Base-by-base conservation (phyloP, 2,113 vertebrate genomes). In the Sapayoa aenigma region DNA sequence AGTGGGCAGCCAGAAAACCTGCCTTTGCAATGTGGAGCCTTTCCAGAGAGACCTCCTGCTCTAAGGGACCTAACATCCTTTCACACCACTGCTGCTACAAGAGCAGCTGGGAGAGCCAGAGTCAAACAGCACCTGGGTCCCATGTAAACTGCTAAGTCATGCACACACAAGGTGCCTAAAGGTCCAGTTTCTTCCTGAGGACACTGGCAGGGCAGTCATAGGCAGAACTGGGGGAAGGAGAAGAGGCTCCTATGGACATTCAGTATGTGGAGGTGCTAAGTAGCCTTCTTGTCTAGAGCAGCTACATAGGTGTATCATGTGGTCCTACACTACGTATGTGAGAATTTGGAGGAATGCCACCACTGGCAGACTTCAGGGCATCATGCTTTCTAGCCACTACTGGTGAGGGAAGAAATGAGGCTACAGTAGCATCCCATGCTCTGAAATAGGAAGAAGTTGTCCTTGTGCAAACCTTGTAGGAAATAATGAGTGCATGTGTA, bases 71-170 rank as follows among this genome's bases (percentile, higher is more conserved):
- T 35, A 30, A 8, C 0, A 1, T 47, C 42, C 63, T 30, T 55
- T 80, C n/a, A 49, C n/a, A 53, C 7, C 11, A 5, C 74, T 35
- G 66, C 4, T 0, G 1, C 53, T 73, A 19, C 28, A 65, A 81
- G 21, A 87, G 33, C 39, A 75, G 39, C 24, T n/a, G 37, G 19
- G 41, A 65, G 31, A 90, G 22, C 6, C 50, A 77, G 62, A 63
- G 67, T 28, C 0, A 3, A 72, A 41, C 12, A 37, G 30, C 0
- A 2, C 8, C 18, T 27, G 35, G 15, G 31, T 84, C 9, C 25
- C 66, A 14, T 8, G 47, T 20, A 41, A 22, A 31, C 47, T 85
- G 66, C 52, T 7, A 30, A 44, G n/a, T 33, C 1, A 3, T 25
- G 28, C 17, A 65, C 8, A 31, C 49, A 22, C 6, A 33, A 42